Evolutionary conservation across 2,888 invertebrate genomes (phyloP).

Genomic region (Polydrusus tereticollis): DNA sequence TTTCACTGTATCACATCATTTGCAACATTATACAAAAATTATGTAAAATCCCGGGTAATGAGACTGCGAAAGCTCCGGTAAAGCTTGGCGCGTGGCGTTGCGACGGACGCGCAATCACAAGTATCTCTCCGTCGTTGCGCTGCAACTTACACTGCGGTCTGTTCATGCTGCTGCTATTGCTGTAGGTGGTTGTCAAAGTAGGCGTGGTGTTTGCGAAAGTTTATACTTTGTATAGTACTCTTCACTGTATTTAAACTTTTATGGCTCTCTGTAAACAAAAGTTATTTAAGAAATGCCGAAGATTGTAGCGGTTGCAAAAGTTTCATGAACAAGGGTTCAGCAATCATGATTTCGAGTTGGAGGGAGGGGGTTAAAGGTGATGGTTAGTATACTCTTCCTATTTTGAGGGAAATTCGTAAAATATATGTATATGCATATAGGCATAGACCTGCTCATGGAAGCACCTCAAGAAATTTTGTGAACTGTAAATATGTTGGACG

Average conservation of each 20-base stretch:
- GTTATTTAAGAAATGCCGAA: no score
- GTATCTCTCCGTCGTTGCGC: slow-evolving; percentile 32
- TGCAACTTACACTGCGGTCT: slow-evolving; percentile 48
- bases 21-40: slow-evolving; percentile 12
- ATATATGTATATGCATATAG: no score
- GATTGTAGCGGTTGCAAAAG: background rate
- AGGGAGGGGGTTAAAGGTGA: no score
- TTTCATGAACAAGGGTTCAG: background rate
- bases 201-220: slow-evolving; percentile 36
- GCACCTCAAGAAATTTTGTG: no score
- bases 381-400: no score
- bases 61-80: slow-evolving; percentile 21
- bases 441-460: no score
- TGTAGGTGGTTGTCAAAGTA: slow-evolving; percentile 37
- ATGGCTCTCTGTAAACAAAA: no score
- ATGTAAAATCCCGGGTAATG: slow-evolving; percentile 15
- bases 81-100: slow-evolving; percentile 27
- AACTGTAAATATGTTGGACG: no score
- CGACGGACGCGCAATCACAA: slow-evolving; percentile 39
- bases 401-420: no score
- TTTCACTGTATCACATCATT: slow-evolving; percentile 4
- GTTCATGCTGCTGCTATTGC: slow-evolving; percentile 30
- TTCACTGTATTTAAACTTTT: no score
- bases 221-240: background rate
- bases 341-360: no score